A percentile compares a stretch with the other conserved stretches of the same genome.
Conservation (phyloP, 1,140 invertebrate genomes). For the Coptotermes formosanus region DNA sequence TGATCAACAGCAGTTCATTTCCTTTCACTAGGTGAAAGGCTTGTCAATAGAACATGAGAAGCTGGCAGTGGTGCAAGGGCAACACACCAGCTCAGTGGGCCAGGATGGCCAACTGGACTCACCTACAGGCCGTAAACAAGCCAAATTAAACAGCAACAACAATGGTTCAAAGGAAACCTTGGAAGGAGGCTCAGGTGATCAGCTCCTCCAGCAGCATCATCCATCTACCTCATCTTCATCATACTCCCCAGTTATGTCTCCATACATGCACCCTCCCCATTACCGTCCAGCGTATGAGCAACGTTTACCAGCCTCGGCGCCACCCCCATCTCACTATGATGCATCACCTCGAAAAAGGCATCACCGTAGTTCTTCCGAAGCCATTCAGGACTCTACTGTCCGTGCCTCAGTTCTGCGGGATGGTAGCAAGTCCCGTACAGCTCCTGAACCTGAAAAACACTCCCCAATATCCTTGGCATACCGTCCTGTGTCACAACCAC, state of each 20-base stretch:
- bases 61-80: conserved; percentile 65
- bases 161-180: conserved; percentile 39
- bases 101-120: conserved; percentile 39
- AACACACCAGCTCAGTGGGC: conserved; percentile 42
- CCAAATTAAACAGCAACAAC: conserved; percentile 43
- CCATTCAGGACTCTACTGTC: conserved; percentile 42
- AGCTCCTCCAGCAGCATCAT: conserved; percentile 38
- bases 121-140: conserved; percentile 40
- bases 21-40: conserved; percentile 65
- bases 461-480: conserved; percentile 26
- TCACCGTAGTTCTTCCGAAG: conserved; percentile 51
- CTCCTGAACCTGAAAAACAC: conserved; percentile 51
- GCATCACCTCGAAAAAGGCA: conserved; percentile 42
- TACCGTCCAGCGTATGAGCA: conserved; percentile 40
- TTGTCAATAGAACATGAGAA: conserved; percentile 76
- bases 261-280: conserved; percentile 46
- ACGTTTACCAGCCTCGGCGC: conserved; percentile 32
- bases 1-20: not conserved
- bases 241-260: conserved; percentile 49
- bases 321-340: conserved; percentile 28
- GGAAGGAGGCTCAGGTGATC: not conserved
- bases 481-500: conserved; percentile 21
- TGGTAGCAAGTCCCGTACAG: conserved; percentile 54
- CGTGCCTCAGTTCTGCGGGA: conserved; percentile 66
- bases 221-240: conserved; percentile 44